Conservation (phyloP, 2,797 vertebrate species). For the Alcedo atthis region DNA sequence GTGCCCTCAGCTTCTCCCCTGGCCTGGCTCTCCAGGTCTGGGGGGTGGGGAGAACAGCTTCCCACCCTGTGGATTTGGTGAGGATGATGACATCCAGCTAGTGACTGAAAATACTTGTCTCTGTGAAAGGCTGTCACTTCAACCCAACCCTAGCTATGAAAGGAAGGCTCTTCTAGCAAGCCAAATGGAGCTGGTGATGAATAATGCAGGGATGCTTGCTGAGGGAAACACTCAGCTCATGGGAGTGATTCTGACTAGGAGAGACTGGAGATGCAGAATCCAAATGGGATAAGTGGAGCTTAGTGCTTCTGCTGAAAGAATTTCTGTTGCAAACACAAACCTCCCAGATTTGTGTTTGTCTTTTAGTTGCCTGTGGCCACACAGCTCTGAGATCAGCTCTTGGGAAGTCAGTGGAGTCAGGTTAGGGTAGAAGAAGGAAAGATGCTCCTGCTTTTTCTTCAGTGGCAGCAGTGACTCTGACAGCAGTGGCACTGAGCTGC, state of each 20-base stretch:
- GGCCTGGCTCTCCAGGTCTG: not conserved
- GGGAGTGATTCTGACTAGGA: slow-evolving; percentile 30
- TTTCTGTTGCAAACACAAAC: not conserved
- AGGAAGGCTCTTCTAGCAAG: slow-evolving; percentile 33
- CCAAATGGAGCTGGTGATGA: slow-evolving; percentile 52
- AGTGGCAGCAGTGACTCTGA: not conserved
- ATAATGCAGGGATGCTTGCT: slow-evolving; percentile 57
- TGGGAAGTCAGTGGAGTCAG: not conserved
- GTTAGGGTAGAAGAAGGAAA: not conserved
- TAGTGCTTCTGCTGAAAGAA: slow-evolving; percentile 5
- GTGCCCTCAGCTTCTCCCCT: not conserved
- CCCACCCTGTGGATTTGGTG: not conserved
- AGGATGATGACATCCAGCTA: not conserved
- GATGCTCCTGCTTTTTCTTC: not conserved
- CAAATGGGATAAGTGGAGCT: slow-evolving; percentile 24
- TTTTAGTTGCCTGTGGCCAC: not conserved
- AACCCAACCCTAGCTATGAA: slow-evolving; percentile 19
- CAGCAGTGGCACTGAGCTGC: not conserved
- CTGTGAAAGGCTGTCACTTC: slow-evolving; percentile 1
- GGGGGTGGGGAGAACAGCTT: not conserved
- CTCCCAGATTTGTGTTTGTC: not conserved
- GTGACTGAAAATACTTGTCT: not conserved
- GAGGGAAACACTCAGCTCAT: slow-evolving; percentile 40
- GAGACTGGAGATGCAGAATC: slow-evolving; percentile 37
- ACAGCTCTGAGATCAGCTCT: not conserved